These are phyloP conservation scores for Prunella strophiata DNA, from an alignment of 2,797 vertebrate species.

Conservation along the genomic window DNA sequence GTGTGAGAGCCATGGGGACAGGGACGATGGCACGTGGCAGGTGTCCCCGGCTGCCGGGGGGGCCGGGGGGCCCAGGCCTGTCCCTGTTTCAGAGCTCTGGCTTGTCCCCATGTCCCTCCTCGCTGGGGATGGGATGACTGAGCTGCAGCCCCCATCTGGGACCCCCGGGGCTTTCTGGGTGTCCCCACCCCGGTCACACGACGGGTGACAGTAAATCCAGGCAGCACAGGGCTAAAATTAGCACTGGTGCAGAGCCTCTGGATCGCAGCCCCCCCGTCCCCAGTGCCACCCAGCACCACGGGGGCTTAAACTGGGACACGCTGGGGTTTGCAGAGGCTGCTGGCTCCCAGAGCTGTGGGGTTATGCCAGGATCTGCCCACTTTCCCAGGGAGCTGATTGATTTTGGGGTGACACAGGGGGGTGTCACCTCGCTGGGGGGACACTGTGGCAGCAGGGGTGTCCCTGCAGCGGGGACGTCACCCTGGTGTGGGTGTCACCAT, in stretches of 20 bases:
- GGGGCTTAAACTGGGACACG: background rate
- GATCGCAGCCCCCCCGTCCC: background rate
- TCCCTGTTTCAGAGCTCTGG: background rate
- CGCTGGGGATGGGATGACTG: accelerated
- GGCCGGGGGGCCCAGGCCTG: background rate
- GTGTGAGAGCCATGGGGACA: conserved; percentile 35
- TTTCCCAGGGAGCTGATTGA: background rate
- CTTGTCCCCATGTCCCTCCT: background rate
- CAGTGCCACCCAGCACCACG: accelerated
- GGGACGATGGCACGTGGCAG: conserved; percentile 35
- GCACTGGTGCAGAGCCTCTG: background rate
- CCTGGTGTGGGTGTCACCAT: accelerated
- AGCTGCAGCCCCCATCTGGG: background rate
- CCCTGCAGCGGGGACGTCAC: background rate
- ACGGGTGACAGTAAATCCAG: background rate
- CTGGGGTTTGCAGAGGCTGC: accelerated
- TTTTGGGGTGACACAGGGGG: background rate
- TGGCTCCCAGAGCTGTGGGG: background rate
- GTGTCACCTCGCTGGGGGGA: background rate
- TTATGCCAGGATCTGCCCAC: background rate
- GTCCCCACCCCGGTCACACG: background rate
- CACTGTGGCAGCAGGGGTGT: background rate
- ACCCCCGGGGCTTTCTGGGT: background rate
- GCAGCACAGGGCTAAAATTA: conserved; percentile 36
- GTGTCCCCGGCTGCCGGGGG: background rate